These are phyloP conservation scores for Subacronicta megacephala DNA, from an alignment of 2,888 invertebrate genomes.

Conservation along the genomic window DNA sequence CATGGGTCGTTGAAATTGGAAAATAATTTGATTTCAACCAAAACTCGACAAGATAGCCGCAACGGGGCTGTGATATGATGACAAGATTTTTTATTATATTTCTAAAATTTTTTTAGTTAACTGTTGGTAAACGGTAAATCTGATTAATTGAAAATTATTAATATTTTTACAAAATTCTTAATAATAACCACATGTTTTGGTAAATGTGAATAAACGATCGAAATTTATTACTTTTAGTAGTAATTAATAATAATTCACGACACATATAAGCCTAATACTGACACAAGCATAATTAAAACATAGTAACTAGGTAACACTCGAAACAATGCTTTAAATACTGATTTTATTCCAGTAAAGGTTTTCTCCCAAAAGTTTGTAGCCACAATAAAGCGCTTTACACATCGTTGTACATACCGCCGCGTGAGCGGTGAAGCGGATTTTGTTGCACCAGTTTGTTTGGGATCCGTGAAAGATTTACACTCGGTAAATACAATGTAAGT, in stretches of 20 bases:
- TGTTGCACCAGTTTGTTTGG: constrained; percentile 16
- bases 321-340: not conserved
- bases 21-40: constrained; percentile 57
- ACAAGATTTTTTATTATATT: not conserved
- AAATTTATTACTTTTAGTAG: too few species aligned
- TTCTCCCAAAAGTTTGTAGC: not conserved
- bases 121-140: too few species aligned
- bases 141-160: too few species aligned
- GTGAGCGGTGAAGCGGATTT: constrained; percentile 23
- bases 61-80: not conserved
- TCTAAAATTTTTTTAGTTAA: too few species aligned
- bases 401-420: constrained; percentile 9
- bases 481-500: constrained; percentile 2
- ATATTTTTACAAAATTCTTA: too few species aligned
- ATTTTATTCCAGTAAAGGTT: not conserved
- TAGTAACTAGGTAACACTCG: too few species aligned
- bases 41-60: constrained; percentile 27
- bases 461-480: constrained; percentile 16
- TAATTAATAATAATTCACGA: too few species aligned
- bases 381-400: constrained; percentile 9
- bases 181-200: too few species aligned
- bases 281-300: too few species aligned
- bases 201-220: too few species aligned
- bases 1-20: constrained; percentile 64
- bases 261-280: too few species aligned